Conservation (phyloP, 2,797 vertebrate species). For the Melanotaenia nigrans region DNA sequence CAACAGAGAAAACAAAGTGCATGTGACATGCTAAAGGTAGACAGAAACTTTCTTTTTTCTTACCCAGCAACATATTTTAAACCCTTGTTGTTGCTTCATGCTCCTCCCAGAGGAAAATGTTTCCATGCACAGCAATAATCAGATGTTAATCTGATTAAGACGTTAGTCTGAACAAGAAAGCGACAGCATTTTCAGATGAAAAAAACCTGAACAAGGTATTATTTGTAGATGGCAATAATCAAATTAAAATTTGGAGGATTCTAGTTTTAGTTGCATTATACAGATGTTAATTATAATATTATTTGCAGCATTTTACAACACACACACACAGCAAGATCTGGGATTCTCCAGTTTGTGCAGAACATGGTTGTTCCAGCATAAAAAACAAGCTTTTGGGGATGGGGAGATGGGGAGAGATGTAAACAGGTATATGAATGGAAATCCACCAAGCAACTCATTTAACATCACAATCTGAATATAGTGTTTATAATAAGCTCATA, state of each 20-base stretch:
- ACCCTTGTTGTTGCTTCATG: not conserved
- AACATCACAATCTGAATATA: not conserved
- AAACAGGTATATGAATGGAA: too few relatives aligned
- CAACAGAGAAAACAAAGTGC: not conserved
- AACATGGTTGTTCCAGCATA: not conserved
- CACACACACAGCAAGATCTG: not conserved
- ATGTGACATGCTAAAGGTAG: not conserved
- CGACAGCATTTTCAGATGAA: not conserved
- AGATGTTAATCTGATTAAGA: not conserved
- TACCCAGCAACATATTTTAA: not conserved
- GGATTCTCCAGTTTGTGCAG: not conserved
- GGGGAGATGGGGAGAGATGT: too few relatives aligned
- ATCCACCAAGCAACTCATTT: not conserved
- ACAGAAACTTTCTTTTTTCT: not conserved
- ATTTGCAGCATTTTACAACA: not conserved
- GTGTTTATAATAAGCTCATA: not conserved
- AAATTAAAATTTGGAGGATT: not conserved
- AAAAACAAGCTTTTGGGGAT: not conserved
- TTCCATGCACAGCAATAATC: not conserved
- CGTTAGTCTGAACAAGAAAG: not conserved
- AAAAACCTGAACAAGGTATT: not conserved
- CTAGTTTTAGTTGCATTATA: not conserved
- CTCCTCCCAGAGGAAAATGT: not conserved
- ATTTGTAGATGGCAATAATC: not conserved
- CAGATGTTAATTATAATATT: not conserved